These are phyloP conservation scores for Agrilus cyanescens DNA, from an alignment of 2,888 invertebrate species.

Conservation along the genomic window DNA sequence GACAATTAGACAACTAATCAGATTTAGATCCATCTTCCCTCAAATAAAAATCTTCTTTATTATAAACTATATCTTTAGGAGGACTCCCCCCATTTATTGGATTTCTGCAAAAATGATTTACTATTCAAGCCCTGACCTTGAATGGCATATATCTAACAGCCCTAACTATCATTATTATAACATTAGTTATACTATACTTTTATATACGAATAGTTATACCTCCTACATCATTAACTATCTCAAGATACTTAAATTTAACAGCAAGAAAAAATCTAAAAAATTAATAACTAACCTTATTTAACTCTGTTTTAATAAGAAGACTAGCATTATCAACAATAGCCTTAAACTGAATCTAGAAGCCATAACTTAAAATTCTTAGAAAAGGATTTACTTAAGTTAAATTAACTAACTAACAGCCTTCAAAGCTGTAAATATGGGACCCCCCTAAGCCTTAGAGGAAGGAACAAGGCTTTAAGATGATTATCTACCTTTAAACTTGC, in stretches of 20 bases:
- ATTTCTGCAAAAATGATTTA: slow-evolving; percentile 50
- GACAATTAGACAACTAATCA: slow-evolving; percentile 42
- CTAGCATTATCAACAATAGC: slow-evolving; percentile 19
- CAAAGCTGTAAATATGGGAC: slow-evolving; percentile 48
- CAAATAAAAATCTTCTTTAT: slow-evolving; percentile 40
- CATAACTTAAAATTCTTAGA: too few relatives aligned
- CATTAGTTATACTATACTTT: slow-evolving; percentile 44
- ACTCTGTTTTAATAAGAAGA: slow-evolving; percentile 24
- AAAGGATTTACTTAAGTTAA: slow-evolving; percentile 48
- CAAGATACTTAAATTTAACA: too few relatives aligned
- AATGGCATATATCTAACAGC: slow-evolving; percentile 35
- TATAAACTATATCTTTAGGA: slow-evolving; percentile 45
- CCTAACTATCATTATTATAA: slow-evolving; percentile 39
- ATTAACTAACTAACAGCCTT: slow-evolving; percentile 49
- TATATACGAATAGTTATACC: slow-evolving; percentile 42
- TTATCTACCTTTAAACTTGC: slow-evolving; percentile 47
- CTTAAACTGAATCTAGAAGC: slow-evolving; percentile 11
- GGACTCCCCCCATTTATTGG: slow-evolving; percentile 49
- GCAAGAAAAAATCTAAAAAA: slow-evolving; percentile 32
- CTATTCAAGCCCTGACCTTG: slow-evolving; percentile 41
- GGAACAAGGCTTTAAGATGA: slow-evolving; percentile 14
- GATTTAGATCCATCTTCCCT: slow-evolving; percentile 30
- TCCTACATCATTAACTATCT: too few relatives aligned
- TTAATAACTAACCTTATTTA: slow-evolving; percentile 23
- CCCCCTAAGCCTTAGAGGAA: slow-evolving; percentile 40